Base-by-base conservation (phyloP, 2,797 vertebrate species). In the Coregonus suidteri region DNA sequence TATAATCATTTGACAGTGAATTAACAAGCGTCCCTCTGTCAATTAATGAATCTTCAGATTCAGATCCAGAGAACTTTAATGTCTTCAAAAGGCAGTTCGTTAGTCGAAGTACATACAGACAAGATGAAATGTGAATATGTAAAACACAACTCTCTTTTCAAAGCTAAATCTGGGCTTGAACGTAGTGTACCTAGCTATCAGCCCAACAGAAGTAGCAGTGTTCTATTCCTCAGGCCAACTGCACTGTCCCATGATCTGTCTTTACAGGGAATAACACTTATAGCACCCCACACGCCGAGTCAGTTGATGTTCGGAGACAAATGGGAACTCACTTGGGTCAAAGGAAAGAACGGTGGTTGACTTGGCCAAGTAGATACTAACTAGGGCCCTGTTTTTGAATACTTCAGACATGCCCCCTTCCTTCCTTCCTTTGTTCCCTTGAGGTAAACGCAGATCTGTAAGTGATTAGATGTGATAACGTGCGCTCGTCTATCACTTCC, bases 241-340 rank as follows among this genome's bases (percentile, higher is more conserved):
- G 91, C 88, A 79, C 81, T 66, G 85, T 91, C 91, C 88, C 88
- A 89, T 92, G 91, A 93, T 89, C 84, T 25, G 81, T 84, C 82
- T 82, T 79, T 2, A 83, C 80, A 81, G 85, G 77, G 77, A 87
- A 79, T 79, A 87, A 85, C 9, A 47, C 9, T 47, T 47, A 11
- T 47, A 47, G 41, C 78, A 81, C 82, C 88, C 86, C 91, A 83
- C 88, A 87, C 85, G 85, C 59, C 83, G 87, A 92, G 88, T 92
- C 92, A 91, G 88, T 90, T 93, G 91, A 92, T 85, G 84, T 85
- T 83, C 47, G 75, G 85, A 86, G 79, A 83, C 85, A 84, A 83
- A 89, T 86, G 85, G 80, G 81, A 89, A 85, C 87, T 86, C 83
- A 86, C 90, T 85, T 71, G 54, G 4, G 54, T n/a, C n/a, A n/a